These are phyloP conservation scores for Muscicapa adusta DNA, from an alignment of 2,113 vertebrate genomes.

Conservation along the genomic window DNA sequence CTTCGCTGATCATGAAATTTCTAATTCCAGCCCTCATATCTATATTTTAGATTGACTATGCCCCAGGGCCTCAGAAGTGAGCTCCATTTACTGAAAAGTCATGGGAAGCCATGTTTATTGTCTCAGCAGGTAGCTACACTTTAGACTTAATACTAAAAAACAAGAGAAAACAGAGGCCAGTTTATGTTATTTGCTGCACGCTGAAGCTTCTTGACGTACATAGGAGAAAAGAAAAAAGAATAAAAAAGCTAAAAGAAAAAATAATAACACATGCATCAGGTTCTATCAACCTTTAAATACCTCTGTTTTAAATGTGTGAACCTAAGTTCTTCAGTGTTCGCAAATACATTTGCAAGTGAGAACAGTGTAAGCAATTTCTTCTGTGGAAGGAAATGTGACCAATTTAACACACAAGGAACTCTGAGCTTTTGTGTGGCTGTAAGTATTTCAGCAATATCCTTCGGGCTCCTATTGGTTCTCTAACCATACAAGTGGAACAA, in stretches of 20 bases:
- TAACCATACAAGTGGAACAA: neutral
- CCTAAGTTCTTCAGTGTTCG: neutral
- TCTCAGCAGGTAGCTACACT: constrained; percentile 64
- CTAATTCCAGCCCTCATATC: constrained; percentile 61
- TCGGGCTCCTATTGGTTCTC: neutral
- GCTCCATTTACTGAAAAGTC: constrained; percentile 67
- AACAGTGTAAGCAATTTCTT: constrained; percentile 18
- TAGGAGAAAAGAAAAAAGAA: neutral
- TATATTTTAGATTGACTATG: constrained; percentile 69
- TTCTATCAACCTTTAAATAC: constrained; percentile 51
- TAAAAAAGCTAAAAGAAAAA: neutral
- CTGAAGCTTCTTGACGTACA: neutral
- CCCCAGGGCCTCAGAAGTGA: constrained; percentile 53
- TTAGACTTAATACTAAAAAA: constrained; percentile 32
- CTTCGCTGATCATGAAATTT: constrained; percentile 70
- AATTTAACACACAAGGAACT: neutral
- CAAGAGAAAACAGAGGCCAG: constrained; percentile 10
- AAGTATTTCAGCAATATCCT: neutral
- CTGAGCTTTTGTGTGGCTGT: neutral
- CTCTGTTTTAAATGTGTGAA: constrained; percentile 23
- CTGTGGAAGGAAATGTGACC: neutral
- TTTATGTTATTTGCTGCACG: neutral
- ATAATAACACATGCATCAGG: neutral
- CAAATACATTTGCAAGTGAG: neutral
- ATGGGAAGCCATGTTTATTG: constrained; percentile 62